phyloP scores from a whole-genome alignment of 2,888 invertebrate genomes.

The Melieria picta region DNA sequence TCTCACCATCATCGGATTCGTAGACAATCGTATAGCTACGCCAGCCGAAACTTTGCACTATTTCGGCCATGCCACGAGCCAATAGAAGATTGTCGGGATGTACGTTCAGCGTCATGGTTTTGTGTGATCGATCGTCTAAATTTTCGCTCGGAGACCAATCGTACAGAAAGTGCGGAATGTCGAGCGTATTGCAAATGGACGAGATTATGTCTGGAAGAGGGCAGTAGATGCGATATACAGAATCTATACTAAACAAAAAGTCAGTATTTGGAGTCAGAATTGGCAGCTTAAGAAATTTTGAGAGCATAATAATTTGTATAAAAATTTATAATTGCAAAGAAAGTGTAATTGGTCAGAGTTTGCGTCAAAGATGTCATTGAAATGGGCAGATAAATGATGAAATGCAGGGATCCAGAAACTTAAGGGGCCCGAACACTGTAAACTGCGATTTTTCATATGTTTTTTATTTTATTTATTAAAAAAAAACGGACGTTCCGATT shows the following conservation, averaged over 20 bases:
- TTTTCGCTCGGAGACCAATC: slow-evolving; percentile 70
- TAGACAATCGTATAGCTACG: slow-evolving; percentile 83
- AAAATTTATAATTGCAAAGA: background rate
- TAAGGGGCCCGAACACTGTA: too few species aligned
- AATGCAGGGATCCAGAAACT: too few species aligned
- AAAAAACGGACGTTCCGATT: too few species aligned
- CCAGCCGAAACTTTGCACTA: slow-evolving; percentile 82
- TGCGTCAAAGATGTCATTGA: background rate
- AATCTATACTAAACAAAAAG: too few species aligned
- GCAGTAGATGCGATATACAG: background rate
- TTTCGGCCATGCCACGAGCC: slow-evolving; percentile 76
- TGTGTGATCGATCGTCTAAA: slow-evolving; percentile 63
- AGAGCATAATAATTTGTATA: background rate
- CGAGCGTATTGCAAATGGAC: slow-evolving; percentile 73
- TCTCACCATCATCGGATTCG: slow-evolving; percentile 79
- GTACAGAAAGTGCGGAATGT: slow-evolving; percentile 73
- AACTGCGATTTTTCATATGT: too few species aligned
- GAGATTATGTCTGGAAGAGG: slow-evolving; percentile 56
- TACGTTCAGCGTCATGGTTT: slow-evolving; percentile 74
- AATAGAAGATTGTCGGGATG: slow-evolving; percentile 75
- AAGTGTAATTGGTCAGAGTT: background rate
- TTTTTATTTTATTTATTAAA: too few species aligned
- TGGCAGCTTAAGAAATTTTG: background rate
- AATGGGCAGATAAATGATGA: too few species aligned
- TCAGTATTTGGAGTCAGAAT: too few species aligned